Evolutionary conservation across 2,113 vertebrate genomes (phyloP), one percentile per base, ranked within the genome.

Genomic region (Marmota flaviventris): DNA sequence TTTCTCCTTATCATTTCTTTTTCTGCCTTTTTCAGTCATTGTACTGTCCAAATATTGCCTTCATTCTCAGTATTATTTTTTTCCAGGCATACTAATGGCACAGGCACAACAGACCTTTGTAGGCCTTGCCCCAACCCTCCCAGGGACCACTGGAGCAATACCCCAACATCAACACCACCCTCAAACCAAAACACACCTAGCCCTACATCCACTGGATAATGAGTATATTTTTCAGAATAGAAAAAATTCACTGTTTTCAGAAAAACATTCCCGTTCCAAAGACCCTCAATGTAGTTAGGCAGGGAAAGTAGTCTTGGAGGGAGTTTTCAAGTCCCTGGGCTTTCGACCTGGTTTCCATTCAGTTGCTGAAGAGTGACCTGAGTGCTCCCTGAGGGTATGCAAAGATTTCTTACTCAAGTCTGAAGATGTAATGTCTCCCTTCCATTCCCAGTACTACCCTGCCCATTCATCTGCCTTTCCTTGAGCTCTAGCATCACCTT

Each of bases 71-170:
- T 88, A 53, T 70, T 18, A 95, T 56, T 63, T 95, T 87, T 78
- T 0, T 96, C 81, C 98, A 99, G 99, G 99, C 98, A 99, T 99
- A 98, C 99, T 99, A 98, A 99, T 99, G 27, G 99, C 99, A 34
- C 99, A 99, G 98, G 99, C 99, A 13, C 98, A 98, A 98, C 99
- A 99, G 97, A 99, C 99, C 97, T 99, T 99, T 99, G 42, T 99
- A 99, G 98, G 95, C 48, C 2, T 75, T 97, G 85, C 29, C 86
- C 7, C 5, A 0, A 78, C 83, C 17, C 20, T 48, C 69, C 58
- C 72, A 48, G 70, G 18, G 70, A 32, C 58, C n/a, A 61, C 25
- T 34, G 12, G 7, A 94, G 65, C 34, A 73, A 82, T 53, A 51
- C n/a, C 18, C 37, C 81, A 83, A 63, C 24, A 39, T 16, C 32